These are phyloP conservation scores for Bos taurus DNA, from an alignment of 2,113 vertebrate species.

Conservation along the genomic window ARS-UCD2.0 NC_037332.1:54828501-54829000, in stretches of 20 bases:
- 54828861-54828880: conserved; percentile 40
- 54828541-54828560: background rate
- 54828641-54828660: background rate
- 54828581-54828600: background rate
- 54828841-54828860: background rate
- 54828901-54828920: background rate
- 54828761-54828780: background rate
- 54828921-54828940: conserved; percentile 12
- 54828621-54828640: background rate
- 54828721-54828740: background rate
- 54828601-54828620: background rate
- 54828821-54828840: background rate
- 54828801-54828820: background rate
- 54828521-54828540: background rate
- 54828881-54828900: background rate
- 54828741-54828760: background rate
- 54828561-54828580: background rate
- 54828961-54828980: conserved; percentile 30
- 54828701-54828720: background rate
- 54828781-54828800: background rate
- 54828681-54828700: background rate
- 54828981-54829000: background rate
- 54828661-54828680: background rate
- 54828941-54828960: conserved; percentile 29
- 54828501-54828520: background rate